Evolutionary conservation across 1,140 invertebrate genomes (phyloP).

Genomic region (Tetramorium simillimum): DNA sequence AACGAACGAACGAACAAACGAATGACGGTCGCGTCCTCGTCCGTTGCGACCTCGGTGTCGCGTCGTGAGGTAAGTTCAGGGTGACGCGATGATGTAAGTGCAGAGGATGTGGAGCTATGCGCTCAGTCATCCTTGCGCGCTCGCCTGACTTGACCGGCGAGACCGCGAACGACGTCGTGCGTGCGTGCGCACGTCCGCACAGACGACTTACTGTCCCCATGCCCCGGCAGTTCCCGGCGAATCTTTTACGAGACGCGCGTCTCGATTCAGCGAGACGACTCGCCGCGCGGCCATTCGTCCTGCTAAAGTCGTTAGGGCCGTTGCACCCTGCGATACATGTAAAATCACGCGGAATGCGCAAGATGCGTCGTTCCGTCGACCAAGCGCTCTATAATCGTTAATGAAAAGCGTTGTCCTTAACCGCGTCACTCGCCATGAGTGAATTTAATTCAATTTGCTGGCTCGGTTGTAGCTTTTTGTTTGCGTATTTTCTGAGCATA

Average conservation of each 20-base stretch:
- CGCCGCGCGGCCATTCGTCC: conserved; percentile 34
- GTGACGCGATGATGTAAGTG: conserved; percentile 69
- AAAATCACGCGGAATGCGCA: conserved; percentile 48
- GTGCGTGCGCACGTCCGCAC: neutral
- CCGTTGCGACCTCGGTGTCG: conserved; percentile 27
- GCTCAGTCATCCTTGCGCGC: conserved; percentile 69
- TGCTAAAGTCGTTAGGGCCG: conserved; percentile 56
- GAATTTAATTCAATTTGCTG: conserved; percentile 4
- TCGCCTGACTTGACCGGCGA: conserved; percentile 50
- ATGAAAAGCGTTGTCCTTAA: neutral
- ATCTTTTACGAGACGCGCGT: conserved; percentile 6
- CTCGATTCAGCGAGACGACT: conserved; percentile 44
- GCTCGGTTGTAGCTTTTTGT: neutral
- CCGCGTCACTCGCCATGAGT: neutral
- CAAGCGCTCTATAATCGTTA: neutral
- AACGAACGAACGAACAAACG: conserved; percentile 49
- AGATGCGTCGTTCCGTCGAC: neutral
- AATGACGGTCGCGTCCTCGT: neutral
- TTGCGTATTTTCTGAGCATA: neutral
- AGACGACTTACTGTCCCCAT: conserved; percentile 39
- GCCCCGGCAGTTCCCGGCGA: conserved; percentile 16
- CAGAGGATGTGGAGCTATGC: conserved; percentile 73
- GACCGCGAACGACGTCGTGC: conserved; percentile 4
- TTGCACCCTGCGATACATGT: conserved; percentile 58
- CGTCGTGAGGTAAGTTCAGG: conserved; percentile 49